A percentile compares a stretch with the other conserved stretches of the same genome.
phyloP scores from a whole-genome alignment of 1,140 invertebrate species.

The Drosophila simulans region DNA sequence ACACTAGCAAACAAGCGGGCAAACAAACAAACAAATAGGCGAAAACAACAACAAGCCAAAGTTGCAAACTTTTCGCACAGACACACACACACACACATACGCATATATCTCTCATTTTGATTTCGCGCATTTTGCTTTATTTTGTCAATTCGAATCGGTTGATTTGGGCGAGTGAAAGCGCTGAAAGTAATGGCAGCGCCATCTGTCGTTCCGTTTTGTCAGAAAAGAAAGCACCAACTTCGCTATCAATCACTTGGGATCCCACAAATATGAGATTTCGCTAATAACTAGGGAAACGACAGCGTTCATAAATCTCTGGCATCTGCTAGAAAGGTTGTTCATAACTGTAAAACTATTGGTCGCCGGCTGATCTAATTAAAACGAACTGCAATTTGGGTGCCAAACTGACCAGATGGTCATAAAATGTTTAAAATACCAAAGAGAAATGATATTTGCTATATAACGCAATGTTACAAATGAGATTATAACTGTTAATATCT shows the following conservation, averaged over 20 bases:
- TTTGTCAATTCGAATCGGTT: conserved; percentile 44
- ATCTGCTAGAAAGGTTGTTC: neutral
- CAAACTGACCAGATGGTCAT: neutral
- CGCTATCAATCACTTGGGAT: conserved; percentile 32
- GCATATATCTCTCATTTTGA: conserved; percentile 8
- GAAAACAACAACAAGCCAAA: conserved; percentile 21
- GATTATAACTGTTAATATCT: no score
- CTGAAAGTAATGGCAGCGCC: conserved; percentile 39
- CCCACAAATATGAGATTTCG: conserved; percentile 7
- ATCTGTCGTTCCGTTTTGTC: conserved; percentile 31
- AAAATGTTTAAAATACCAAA: neutral
- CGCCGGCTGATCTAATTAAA: conserved; percentile 5
- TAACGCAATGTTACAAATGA: neutral
- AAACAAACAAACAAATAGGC: conserved; percentile 21
- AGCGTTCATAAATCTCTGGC: neutral
- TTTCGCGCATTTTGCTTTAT: conserved; percentile 17
- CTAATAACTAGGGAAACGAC: conserved; percentile 6
- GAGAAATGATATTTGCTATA: neutral
- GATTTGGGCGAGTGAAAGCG: conserved; percentile 52
- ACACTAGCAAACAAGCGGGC: conserved; percentile 1
- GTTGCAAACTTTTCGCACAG: conserved; percentile 31
- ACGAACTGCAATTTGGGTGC: neutral
- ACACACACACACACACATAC: neutral
- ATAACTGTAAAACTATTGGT: neutral
- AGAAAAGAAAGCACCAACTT: conserved; percentile 35